These are phyloP conservation scores for Eulemur rubriventer DNA, from an alignment of 2,797 vertebrate genomes.

Conservation along the genomic window DNA sequence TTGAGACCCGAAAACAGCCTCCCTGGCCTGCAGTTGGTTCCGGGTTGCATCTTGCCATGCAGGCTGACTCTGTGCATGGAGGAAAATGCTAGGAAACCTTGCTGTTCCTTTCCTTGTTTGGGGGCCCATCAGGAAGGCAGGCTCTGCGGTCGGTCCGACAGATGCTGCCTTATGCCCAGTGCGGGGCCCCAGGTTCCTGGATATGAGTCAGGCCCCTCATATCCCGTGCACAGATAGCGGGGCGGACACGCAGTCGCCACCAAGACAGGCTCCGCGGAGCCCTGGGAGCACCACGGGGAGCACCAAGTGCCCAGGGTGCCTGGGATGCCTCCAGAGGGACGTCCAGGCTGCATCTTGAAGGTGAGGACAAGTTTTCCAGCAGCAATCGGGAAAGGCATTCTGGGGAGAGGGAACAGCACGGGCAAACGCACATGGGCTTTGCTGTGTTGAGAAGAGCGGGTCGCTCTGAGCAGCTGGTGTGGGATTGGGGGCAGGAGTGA, in stretches of 20 bases:
- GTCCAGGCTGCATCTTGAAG: background rate
- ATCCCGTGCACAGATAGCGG: background rate
- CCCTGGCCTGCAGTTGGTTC: background rate
- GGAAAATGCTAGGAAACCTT: background rate
- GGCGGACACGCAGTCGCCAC: background rate
- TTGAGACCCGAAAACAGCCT: background rate
- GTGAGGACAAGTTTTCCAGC: background rate
- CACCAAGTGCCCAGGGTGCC: fast-evolving
- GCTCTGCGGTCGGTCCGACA: fast-evolving
- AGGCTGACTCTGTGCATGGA: background rate
- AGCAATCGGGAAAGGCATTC: background rate
- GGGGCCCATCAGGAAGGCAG: background rate
- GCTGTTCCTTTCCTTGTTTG: background rate
- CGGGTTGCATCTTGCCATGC: background rate
- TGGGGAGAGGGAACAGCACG: fast-evolving
- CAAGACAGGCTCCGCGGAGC: fast-evolving
- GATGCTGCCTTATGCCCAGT: fast-evolving
- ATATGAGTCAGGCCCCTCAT: too few species aligned
- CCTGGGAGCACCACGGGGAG: background rate
- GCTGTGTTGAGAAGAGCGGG: fast-evolving
- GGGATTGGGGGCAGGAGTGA: background rate
- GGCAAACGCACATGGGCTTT: fast-evolving
- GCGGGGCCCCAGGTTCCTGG: fast-evolving
- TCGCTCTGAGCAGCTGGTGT: fast-evolving
- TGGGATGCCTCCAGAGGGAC: fast-evolving